Evolutionary conservation across 1,140 invertebrate genomes (phyloP), one percentile per base, ranked within the genome.

Genomic region (Pseudachorutes palmiensis): DNA sequence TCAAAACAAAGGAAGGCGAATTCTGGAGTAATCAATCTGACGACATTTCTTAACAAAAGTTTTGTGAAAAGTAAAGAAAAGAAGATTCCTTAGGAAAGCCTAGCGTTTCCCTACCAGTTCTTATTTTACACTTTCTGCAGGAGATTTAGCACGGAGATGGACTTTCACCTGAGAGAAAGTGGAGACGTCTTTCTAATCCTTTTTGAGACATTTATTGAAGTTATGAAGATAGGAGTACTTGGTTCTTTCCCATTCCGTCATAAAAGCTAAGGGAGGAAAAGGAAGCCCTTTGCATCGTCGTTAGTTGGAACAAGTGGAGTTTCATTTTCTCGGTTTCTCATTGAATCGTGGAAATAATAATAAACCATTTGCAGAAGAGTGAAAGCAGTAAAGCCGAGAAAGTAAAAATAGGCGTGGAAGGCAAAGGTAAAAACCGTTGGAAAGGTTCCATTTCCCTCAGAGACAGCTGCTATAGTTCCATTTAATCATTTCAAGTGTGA

Each of bases 121-220:
- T n/a, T n/a, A n/a, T n/a, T n/a, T n/a, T n/a, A n/a, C n/a, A n/a
- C n/a, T n/a, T n/a, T n/a, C n/a, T n/a, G n/a, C n/a, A n/a, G n/a
- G n/a, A n/a, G n/a, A n/a, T n/a, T n/a, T n/a, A n/a, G n/a, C n/a
- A n/a, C n/a, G n/a, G n/a, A n/a, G n/a, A n/a, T n/a, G n/a, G n/a
- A 45, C 36, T 45, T 45, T 45, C 19, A 45, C 36, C 36, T 45
- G 9, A 12, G 36, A 45, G 36, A 45, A 45, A 45, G 36, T 45
- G 36, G 36, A 45, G 36, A 45, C 36, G 36, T 45, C 36, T 45
- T 45, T 45, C 36, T 55, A 55, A 55, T 55, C 51, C 51, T 55
- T 55, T 26, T 24, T 26, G 9, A 55, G 24, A 55, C 51, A 55
- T 55, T 55, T 55, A 55, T 55, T 55, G 51, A 55, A 55, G 12